Base-by-base conservation (phyloP, 2,888 invertebrate species). In the Cephus runcator region DNA sequence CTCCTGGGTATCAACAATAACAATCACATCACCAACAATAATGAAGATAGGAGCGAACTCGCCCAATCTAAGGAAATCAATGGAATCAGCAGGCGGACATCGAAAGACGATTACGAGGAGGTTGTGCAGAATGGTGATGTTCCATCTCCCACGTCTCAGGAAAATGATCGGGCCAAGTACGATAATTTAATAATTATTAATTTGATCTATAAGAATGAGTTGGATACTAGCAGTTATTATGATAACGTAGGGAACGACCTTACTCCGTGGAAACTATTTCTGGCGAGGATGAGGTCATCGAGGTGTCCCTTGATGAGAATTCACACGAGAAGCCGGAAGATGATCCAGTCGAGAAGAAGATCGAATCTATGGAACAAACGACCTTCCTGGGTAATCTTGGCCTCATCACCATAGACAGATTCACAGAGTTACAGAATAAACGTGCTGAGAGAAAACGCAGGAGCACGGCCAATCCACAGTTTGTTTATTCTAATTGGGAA, bases 391-490 rank as follows among this genome's bases (percentile, higher is more conserved):
- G 85, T 34, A 89, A 90, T 79, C 92, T 93, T 77, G 92, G 92
- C 34, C 88, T 94, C 75, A 92, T 92, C 75, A 93, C 93, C 11
- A 92, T 92, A 68, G 92, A 91, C 69, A 90, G 91, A 30, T 92
- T 89, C 81, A 90, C 91, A 69, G 93, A 93, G 85, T 90, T 93
- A 86, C 93, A 93, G 83, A 93, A 93, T 80, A 92, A 92, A 81
- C 89, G 93, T 76, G 92, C 92, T 12, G 93, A 93, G 85, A 89
- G 93, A 69, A 93, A 93, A 83, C 88, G 93, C 40, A 89, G 93
- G 69, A 93, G 93, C 79, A 93, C 93, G 11, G 93, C 93, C 1
- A 93, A 93, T 87, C 93, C 93, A 1, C 93, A 93, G 81, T 93
- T 93, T 85, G 89, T 93, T 33, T 93, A 93, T 87, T 92, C 92